These are phyloP conservation scores for Epistrophe eligans DNA, from an alignment of 2,888 invertebrate species.

Conservation along the genomic window DNA sequence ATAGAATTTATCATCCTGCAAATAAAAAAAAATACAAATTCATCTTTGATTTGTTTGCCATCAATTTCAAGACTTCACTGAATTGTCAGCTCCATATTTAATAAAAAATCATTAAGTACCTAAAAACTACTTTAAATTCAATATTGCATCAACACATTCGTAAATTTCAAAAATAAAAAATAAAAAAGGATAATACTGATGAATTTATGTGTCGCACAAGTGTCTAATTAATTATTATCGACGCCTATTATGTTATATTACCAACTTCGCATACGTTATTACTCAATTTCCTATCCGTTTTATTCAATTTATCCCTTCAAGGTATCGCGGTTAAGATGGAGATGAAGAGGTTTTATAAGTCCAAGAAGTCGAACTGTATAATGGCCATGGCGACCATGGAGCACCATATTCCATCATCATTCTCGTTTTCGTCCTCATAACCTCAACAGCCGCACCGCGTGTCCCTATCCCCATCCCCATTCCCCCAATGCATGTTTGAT, in stretches of 20 bases:
- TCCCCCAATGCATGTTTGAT: neutral
- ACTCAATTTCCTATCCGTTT: conserved; percentile 61
- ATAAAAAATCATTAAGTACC: neutral
- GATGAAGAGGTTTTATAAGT: neutral
- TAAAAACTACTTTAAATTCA: neutral
- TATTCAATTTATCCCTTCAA: conserved; percentile 52
- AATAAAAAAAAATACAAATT: neutral
- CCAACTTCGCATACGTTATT: conserved; percentile 66
- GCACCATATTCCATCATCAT: conserved; percentile 43
- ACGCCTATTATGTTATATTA: conserved; percentile 52
- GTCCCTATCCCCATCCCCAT: too few relatives aligned
- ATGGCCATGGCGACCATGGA: conserved; percentile 4
- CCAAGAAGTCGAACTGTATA: neutral
- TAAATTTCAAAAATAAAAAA: neutral
- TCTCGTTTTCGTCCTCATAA: neutral
- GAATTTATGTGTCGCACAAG: conserved; percentile 67
- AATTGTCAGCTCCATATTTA: neutral
- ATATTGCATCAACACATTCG: neutral
- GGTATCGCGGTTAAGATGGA: neutral
- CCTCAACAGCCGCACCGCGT: neutral
- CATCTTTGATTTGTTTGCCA: neutral
- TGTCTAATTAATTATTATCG: conserved; percentile 70
- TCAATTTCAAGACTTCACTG: neutral
- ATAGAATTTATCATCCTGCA: neutral
- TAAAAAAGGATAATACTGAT: conserved; percentile 38